Conservation (phyloP, 2,797 vertebrate genomes). For the Paramormyrops hopkinsi region DNA sequence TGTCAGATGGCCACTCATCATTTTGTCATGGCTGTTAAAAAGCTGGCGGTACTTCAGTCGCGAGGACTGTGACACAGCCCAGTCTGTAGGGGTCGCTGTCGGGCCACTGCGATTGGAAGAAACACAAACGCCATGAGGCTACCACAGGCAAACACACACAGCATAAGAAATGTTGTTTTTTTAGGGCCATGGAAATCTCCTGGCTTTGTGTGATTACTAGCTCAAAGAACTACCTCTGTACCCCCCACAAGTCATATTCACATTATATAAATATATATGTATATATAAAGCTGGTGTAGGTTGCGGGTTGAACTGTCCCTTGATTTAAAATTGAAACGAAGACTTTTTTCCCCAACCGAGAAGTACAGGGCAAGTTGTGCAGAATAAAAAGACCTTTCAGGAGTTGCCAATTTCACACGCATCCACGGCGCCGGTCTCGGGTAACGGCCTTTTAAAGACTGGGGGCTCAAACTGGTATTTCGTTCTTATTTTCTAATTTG, state of each 20-base stretch:
- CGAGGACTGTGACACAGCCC: slow-evolving; percentile 92
- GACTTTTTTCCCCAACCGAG: neutral
- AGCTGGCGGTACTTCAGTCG: slow-evolving; percentile 93
- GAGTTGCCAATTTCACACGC: neutral
- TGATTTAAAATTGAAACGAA: neutral
- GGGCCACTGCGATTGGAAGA: slow-evolving; percentile 55
- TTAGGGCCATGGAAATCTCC: neutral
- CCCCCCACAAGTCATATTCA: neutral
- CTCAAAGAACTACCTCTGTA: neutral
- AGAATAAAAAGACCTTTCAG: neutral
- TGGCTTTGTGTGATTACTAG: neutral
- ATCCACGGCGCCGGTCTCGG: neutral
- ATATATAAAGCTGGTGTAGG: neutral
- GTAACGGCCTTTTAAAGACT: neutral
- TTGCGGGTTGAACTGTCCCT: neutral
- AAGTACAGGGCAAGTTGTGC: neutral
- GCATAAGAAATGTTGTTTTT: neutral
- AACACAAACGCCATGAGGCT: neutral
- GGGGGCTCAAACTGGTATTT: neutral
- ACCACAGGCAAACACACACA: neutral
- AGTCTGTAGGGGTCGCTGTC: slow-evolving; percentile 64
- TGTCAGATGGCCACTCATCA: slow-evolving; percentile 94
- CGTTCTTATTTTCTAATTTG: neutral
- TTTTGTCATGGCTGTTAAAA: slow-evolving; percentile 98
- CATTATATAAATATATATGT: neutral